Percentiles rank a stretch among this genome's conserved stretches.
phyloP scores from a whole-genome alignment of 2,888 invertebrate genomes.

The Eulithis testata region DNA sequence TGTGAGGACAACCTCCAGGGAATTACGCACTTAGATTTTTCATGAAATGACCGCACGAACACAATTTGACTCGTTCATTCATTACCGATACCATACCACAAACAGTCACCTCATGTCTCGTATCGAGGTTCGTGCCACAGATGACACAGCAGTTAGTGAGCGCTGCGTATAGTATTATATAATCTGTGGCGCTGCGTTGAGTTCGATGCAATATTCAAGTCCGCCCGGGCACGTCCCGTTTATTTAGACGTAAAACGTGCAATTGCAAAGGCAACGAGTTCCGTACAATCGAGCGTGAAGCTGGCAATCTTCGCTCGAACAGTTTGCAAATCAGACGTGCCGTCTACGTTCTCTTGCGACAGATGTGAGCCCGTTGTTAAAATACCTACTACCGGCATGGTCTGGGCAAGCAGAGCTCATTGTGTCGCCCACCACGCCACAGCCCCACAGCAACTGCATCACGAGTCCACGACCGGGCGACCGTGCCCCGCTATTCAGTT shows the following conservation, averaged over 20 bases:
- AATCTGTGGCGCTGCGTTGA: no score
- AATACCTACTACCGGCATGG: not conserved
- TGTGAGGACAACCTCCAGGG: not conserved
- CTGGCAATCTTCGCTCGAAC: constrained; percentile 38
- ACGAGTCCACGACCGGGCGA: no score
- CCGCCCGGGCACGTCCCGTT: constrained; percentile 36
- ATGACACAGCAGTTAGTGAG: constrained; percentile 3
- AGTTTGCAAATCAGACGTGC: constrained; percentile 43
- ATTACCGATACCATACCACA: constrained; percentile 3
- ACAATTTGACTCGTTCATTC: not conserved
- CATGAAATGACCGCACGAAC: not conserved
- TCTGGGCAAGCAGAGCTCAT: no score
- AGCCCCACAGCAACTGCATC: not conserved
- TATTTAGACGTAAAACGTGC: constrained; percentile 42
- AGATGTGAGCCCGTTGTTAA: constrained; percentile 26
- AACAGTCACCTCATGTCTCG: not conserved
- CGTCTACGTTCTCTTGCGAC: constrained; percentile 17
- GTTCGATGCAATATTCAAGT: constrained; percentile 39
- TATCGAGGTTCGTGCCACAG: constrained; percentile 6
- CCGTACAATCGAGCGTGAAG: constrained; percentile 43
- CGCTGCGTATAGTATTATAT: not conserved
- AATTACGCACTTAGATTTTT: not conserved
- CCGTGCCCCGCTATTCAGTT: constrained; percentile 4
- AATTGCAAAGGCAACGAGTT: constrained; percentile 42
- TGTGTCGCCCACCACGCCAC: not conserved